Conservation (phyloP, 1,140 invertebrate species). For the Odontomachus brunneus region DNA sequence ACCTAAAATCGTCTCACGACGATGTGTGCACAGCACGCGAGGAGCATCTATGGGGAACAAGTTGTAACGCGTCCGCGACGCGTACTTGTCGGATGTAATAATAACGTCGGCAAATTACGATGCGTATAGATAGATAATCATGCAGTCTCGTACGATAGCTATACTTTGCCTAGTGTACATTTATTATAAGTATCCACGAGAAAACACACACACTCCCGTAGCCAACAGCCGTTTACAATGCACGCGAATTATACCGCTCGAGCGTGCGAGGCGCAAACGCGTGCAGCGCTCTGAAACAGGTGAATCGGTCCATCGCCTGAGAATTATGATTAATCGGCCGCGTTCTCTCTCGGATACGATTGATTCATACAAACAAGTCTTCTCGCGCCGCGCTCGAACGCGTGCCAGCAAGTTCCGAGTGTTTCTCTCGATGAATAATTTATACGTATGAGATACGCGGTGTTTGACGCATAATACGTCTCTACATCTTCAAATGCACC, state of each 20-base stretch:
- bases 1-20: conserved; percentile 37
- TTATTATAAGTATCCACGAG: conserved; percentile 36
- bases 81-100: conserved; percentile 46
- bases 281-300: background rate
- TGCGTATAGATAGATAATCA: conserved; percentile 37
- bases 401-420: background rate
- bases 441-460: background rate
- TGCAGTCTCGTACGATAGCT: conserved; percentile 12
- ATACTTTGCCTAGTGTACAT: conserved; percentile 28
- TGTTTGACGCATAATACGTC: background rate
- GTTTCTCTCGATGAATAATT: conserved; percentile 12
- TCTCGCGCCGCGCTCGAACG: background rate
- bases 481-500: background rate
- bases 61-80: conserved; percentile 6
- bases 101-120: conserved; percentile 39
- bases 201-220: background rate
- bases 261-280: background rate
- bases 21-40: background rate
- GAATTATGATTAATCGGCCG: too few species aligned
- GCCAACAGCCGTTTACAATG: background rate
- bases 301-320: background rate
- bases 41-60: conserved; percentile 29
- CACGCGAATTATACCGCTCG: background rate
- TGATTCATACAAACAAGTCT: background rate
- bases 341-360: too few species aligned